Evolutionary conservation across 2,113 vertebrate species (phyloP).

Genomic region (Hucho hucho): DNA sequence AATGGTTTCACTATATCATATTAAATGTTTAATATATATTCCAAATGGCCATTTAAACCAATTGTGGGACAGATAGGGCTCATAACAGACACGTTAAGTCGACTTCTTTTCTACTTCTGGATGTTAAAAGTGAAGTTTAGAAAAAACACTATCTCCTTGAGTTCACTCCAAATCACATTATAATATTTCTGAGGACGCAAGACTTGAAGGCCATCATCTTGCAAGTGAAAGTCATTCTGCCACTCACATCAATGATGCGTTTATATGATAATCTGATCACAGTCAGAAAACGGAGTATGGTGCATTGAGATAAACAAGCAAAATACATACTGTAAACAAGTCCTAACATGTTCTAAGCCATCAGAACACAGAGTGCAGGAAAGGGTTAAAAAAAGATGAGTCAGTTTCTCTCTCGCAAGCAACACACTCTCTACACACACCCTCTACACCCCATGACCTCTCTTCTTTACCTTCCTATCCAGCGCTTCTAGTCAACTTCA

Average conservation of each 20-base stretch:
- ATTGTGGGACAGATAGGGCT: slow-evolving; percentile 42
- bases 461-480: slow-evolving; percentile 69
- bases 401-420: slow-evolving; percentile 6
- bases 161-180: no score
- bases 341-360: no score
- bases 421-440: slow-evolving; percentile 14
- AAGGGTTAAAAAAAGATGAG: not conserved
- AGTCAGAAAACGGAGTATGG: no score
- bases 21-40: slow-evolving; percentile 69
- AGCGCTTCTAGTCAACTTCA: slow-evolving; percentile 70
- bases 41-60: slow-evolving; percentile 65
- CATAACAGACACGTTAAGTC: slow-evolving; percentile 29
- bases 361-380: not conserved
- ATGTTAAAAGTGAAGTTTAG: no score
- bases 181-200: no score
- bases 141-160: no score
- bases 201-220: no score
- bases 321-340: no score
- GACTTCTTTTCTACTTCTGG: not conserved
- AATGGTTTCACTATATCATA: slow-evolving; percentile 76
- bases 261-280: no score
- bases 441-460: slow-evolving; percentile 57
- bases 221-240: no score
- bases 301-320: no score
- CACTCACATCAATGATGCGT: no score